These are phyloP conservation scores for Megamerina dolium DNA, from an alignment of 2,888 invertebrate species.

Conservation along the genomic window DNA sequence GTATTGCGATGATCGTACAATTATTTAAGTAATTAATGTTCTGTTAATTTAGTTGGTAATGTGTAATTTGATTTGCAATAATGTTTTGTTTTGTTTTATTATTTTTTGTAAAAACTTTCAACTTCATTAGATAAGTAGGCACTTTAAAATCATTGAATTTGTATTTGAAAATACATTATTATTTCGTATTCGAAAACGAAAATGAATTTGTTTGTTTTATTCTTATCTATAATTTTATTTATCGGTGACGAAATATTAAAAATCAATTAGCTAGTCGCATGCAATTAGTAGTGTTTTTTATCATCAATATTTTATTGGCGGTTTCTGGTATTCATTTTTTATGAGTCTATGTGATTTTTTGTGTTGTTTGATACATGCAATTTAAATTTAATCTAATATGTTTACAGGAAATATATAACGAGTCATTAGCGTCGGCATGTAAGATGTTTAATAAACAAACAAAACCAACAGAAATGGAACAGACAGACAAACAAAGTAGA, in stretches of 20 bases:
- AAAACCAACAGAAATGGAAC: too few relatives aligned
- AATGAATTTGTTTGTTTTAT: slow-evolving; percentile 14
- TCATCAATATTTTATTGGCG: too few relatives aligned
- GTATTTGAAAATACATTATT: slow-evolving; percentile 9
- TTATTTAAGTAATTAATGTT: not conserved
- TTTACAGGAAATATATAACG: slow-evolving; percentile 43
- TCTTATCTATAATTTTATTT: slow-evolving; percentile 6
- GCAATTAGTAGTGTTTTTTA: too few relatives aligned
- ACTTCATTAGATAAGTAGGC: not conserved
- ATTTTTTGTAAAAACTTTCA: not conserved
- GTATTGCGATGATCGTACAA: not conserved
- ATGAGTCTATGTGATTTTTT: too few relatives aligned
- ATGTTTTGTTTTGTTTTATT: not conserved
- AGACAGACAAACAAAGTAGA: too few relatives aligned
- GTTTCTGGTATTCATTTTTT: too few relatives aligned
- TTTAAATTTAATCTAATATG: not conserved
- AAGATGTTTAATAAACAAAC: too few relatives aligned
- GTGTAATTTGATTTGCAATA: not conserved
- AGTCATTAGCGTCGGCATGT: slow-evolving; percentile 34
- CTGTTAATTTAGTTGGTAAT: not conserved
- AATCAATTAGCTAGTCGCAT: too few relatives aligned
- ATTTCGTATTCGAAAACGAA: slow-evolving; percentile 25
- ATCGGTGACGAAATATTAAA: not conserved
- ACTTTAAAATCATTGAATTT: not conserved
- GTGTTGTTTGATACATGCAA: too few relatives aligned